These are phyloP conservation scores for Micrasema minimum DNA, from an alignment of 1,140 invertebrate genomes.

Conservation along the genomic window DNA sequence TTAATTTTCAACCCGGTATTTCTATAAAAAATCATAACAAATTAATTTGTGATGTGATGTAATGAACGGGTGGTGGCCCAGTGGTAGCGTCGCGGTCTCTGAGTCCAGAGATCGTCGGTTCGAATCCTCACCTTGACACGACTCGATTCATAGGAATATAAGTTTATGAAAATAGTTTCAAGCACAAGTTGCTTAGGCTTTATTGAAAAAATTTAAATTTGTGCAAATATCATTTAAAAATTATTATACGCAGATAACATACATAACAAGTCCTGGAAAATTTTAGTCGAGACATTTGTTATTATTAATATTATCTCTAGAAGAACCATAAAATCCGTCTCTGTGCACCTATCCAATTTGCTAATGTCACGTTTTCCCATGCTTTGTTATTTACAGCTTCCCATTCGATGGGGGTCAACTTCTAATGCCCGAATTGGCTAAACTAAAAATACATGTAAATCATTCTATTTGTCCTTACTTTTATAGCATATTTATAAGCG, in stretches of 20 bases:
- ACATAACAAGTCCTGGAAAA: neutral
- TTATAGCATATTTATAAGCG: too few species aligned
- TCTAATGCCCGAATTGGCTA: neutral
- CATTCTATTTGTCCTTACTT: conserved; percentile 19
- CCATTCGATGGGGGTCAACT: conserved; percentile 32
- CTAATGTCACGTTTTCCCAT: conserved; percentile 29
- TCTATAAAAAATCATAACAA: neutral
- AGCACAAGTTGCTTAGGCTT: too few species aligned
- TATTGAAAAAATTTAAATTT: neutral
- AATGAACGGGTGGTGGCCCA: neutral
- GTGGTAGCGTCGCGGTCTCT: too few species aligned
- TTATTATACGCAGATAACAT: neutral
- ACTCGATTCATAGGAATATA: neutral
- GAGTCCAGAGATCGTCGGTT: too few species aligned
- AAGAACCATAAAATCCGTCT: neutral
- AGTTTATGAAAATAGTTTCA: neutral
- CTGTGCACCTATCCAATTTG: conserved; percentile 20
- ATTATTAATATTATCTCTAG: neutral
- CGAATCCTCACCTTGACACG: too few species aligned
- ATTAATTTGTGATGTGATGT: neutral
- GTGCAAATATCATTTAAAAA: neutral
- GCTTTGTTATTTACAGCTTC: conserved; percentile 34
- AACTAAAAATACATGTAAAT: conserved; percentile 33
- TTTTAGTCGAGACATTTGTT: too few species aligned
- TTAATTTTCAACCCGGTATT: neutral